These are phyloP conservation scores for Lamellibrachia columna DNA, from an alignment of 2,888 invertebrate species.

Conservation along the genomic window DNA sequence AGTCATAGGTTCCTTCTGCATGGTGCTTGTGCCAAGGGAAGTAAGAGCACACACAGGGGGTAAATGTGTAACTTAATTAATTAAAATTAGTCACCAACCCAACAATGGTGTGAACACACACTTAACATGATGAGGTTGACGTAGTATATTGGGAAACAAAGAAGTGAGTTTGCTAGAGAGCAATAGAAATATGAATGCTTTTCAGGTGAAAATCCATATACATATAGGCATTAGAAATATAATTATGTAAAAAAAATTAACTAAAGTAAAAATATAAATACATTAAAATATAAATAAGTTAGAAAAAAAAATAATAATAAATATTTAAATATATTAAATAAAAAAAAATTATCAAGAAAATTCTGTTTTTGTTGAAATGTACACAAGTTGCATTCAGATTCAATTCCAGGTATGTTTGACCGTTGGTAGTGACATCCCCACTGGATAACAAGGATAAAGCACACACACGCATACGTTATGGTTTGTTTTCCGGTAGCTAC, in stretches of 20 bases:
- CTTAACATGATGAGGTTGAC: not conserved
- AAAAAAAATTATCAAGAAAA: too few relatives aligned
- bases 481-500: not conserved
- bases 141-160: not conserved
- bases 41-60: not conserved
- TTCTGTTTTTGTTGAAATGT: not conserved
- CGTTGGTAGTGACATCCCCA: too few relatives aligned
- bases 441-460: not conserved
- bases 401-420: not conserved
- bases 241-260: too few relatives aligned
- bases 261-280: too few relatives aligned
- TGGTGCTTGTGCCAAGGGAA: not conserved
- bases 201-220: too few relatives aligned
- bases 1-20: not conserved
- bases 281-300: too few relatives aligned
- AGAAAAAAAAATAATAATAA: too few relatives aligned
- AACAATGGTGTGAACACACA: not conserved
- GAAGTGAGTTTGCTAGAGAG: too few relatives aligned
- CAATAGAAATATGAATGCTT: too few relatives aligned
- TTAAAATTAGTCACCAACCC: not conserved
- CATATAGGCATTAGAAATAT: too few relatives aligned
- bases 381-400: not conserved
- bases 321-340: too few relatives aligned
- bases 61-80: not conserved
- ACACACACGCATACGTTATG: not conserved